Base-by-base conservation (phyloP, 2,113 vertebrate species). In the Bufo bufo region DNA sequence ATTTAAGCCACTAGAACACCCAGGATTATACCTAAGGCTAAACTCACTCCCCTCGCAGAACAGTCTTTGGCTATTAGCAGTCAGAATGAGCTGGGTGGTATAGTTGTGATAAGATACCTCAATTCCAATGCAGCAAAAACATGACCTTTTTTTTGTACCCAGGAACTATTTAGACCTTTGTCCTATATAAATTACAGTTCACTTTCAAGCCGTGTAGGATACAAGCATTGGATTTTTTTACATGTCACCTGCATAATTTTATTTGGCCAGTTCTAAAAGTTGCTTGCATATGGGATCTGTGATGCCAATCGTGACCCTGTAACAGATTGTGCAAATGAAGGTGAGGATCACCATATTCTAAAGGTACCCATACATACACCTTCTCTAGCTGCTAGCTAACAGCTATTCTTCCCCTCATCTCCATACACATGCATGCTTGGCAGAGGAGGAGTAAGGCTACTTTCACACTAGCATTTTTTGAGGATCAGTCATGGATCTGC, bases 1-100 rank as follows among this genome's bases (percentile, higher is more conserved):
- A 92, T 94, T 94, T 94, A 93, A 93, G 89, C 81, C 90, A 93
- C 91, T 90, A 94, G 95, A 95, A 95, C 93, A 95, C 94, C 93
- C 94, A 95, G 93, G 91, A 94, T 92, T 90, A 92, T 89, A 93
- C 93, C 94, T 90, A 88, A 83, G 93, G 93, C 92, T 91, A 93
- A 90, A 91, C 90, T 86, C 90, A 91, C 91, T 94, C 90, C 91
- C 90, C 86, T 45, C 90, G 91, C 9, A 90, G 89, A 82, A 82
- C 89, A 89, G 82, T 86, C 89, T 87, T 87, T 91, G 87, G 89
- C 45, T 91, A 93, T 89, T 90, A 84, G 92, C 90, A 90, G 90
- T 92, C 82, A 90, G 90, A 94, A 91, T 85, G 91, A 94, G 90
- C 90, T 90, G 90, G 90, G 90, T 89, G 90, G 89, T 78, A 91